These are phyloP conservation scores for Erpetoichthys calabaricus DNA, from an alignment of 2,797 vertebrate species.

Conservation along the genomic window DNA sequence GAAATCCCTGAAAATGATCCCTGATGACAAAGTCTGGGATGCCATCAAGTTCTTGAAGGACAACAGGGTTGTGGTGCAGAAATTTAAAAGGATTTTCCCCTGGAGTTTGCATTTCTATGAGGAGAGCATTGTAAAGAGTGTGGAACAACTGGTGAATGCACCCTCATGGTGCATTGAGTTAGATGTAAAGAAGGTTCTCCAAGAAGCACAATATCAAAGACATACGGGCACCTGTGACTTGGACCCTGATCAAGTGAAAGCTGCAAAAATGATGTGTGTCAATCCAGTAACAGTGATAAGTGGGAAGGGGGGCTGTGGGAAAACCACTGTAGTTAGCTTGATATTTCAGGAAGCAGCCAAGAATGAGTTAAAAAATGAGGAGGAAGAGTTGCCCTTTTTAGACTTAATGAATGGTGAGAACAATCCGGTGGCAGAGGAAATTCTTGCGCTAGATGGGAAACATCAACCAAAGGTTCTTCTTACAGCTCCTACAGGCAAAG, in stretches of 20 bases:
- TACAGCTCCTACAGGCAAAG: conserved; percentile 64
- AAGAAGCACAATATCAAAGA: background rate
- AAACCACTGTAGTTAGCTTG: conserved; percentile 60
- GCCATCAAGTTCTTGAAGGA: conserved; percentile 51
- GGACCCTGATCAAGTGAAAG: conserved; percentile 51
- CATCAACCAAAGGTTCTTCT: conserved; percentile 42
- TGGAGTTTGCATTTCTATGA: conserved; percentile 47
- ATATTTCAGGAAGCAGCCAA: conserved; percentile 49
- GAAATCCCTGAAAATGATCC: conserved; percentile 20
- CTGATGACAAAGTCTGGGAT: conserved; percentile 31
- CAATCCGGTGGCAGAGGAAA: conserved; percentile 34
- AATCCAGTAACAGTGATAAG: conserved; percentile 65
- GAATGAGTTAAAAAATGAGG: conserved; percentile 6
- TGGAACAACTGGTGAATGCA: conserved; percentile 29
- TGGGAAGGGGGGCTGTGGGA: conserved; percentile 70
- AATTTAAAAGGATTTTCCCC: conserved; percentile 40
- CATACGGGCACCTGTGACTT: conserved; percentile 13
- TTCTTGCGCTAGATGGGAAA: conserved; percentile 26
- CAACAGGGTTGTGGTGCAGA: conserved; percentile 32
- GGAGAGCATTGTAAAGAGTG: conserved; percentile 37
- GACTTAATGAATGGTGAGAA: conserved; percentile 20
- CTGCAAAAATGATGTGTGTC: conserved; percentile 53
- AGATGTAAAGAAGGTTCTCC: conserved; percentile 39
- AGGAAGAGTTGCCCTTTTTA: conserved; percentile 40
- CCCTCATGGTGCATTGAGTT: conserved; percentile 34